A percentile compares a stretch with the other conserved stretches of the same genome.
Evolutionary conservation across 2,113 vertebrate genomes (phyloP).

Genomic region (Brachyhypopomus gauderio): DNA sequence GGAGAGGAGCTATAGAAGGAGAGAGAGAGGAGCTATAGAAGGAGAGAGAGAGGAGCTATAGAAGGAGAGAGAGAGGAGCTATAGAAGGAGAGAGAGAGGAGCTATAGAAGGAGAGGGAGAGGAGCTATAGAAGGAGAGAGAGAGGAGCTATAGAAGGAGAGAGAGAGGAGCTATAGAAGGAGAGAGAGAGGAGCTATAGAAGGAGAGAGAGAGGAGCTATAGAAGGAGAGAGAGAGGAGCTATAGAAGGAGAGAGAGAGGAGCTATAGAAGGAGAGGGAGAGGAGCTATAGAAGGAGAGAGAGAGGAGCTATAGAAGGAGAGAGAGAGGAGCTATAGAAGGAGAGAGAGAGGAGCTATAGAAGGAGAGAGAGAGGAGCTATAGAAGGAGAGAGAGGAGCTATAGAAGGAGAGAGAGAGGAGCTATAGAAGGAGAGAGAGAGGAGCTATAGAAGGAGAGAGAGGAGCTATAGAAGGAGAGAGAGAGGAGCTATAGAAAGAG

Average conservation of each 20-base stretch:
- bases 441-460: too few species aligned
- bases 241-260: constrained; percentile 22
- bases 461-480: constrained; percentile 24
- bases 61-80: constrained; percentile 38
- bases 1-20: constrained; percentile 11
- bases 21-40: constrained; percentile 47
- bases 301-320: too few species aligned
- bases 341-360: constrained; percentile 44
- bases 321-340: constrained; percentile 23
- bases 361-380: constrained; percentile 38
- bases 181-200: constrained; percentile 26
- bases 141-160: constrained; percentile 11
- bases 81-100: constrained; percentile 46
- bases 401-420: constrained; percentile 46
- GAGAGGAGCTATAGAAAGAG: too few species aligned
- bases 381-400: constrained; percentile 29
- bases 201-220: constrained; percentile 41
- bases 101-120: constrained; percentile 21
- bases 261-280: too few species aligned
- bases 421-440: constrained; percentile 21
- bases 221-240: constrained; percentile 42
- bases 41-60: constrained; percentile 29
- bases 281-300: constrained; percentile 3
- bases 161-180: constrained; percentile 44
- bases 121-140: too few species aligned